Percentiles rank a stretch among this genome's conserved stretches.
Conservation (phyloP, 2,113 vertebrate genomes). For the Anguilla rostrata region DNA sequence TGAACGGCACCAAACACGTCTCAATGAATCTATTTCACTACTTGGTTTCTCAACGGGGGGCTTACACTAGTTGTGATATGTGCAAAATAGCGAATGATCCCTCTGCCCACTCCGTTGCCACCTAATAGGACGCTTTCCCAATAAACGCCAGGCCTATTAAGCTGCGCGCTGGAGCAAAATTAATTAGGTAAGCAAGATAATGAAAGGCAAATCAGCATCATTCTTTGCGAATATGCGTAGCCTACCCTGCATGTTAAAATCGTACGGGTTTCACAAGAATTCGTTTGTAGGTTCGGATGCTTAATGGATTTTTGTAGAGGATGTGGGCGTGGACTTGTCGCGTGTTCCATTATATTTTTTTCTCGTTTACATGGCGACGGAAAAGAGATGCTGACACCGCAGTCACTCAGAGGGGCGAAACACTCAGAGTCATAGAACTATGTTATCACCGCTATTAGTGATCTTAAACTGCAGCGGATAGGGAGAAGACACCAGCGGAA, state of each 20-base stretch:
- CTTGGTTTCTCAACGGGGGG: conserved; percentile 55
- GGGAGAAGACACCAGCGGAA: conserved; percentile 80
- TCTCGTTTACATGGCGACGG: conserved; percentile 6
- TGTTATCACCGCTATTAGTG: conserved; percentile 83
- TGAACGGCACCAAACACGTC: conserved; percentile 38
- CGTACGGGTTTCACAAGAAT: conserved; percentile 45
- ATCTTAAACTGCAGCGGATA: conserved; percentile 76
- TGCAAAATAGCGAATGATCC: conserved; percentile 61
- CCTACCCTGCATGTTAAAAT: conserved; percentile 39
- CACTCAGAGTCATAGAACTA: conserved; percentile 77
- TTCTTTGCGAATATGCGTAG: conserved; percentile 65
- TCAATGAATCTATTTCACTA: conserved; percentile 41
- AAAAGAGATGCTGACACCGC: conserved; percentile 77
- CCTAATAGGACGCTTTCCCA: conserved; percentile 77
- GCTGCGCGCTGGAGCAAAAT: conserved; percentile 78
- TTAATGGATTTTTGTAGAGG: background rate
- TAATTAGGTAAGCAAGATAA: conserved; percentile 86
- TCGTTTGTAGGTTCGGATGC: background rate
- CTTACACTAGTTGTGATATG: background rate
- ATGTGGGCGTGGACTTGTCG: conserved; percentile 13
- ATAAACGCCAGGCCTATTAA: conserved; percentile 74
- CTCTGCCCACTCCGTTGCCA: conserved; percentile 76
- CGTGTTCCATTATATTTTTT: conserved; percentile 30
- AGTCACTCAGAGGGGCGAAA: conserved; percentile 66
- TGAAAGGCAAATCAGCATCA: conserved; percentile 75